Evolutionary conservation across 35 echinoderm and acorn worm genomes (phyloP).

Genomic region (Eucidaris tribuloides): DNA sequence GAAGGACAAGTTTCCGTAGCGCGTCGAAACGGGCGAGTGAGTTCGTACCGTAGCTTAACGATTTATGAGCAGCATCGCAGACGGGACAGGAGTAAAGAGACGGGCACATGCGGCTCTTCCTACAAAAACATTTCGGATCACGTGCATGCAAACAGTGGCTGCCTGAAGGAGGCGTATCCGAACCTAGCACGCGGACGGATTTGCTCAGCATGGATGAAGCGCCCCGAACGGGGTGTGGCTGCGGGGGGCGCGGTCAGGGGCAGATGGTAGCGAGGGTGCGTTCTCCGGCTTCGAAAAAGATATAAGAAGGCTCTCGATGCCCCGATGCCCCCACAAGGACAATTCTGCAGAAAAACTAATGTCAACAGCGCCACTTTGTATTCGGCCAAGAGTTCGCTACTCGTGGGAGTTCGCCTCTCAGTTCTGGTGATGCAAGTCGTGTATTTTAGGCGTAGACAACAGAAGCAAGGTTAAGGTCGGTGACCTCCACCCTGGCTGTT

Average conservation of each 20-base stretch:
- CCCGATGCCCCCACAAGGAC: neutral
- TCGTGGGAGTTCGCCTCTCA: conserved; percentile 24
- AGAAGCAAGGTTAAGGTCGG: conserved; percentile 67
- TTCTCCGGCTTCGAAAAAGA: neutral
- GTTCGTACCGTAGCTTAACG: conserved; percentile 57
- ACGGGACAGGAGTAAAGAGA: neutral
- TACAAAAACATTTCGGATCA: conserved; percentile 38
- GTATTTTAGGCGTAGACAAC: conserved; percentile 49
- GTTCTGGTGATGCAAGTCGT: neutral
- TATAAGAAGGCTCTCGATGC: neutral
- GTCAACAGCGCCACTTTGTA: conserved; percentile 45
- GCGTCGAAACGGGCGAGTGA: conserved; percentile 18
- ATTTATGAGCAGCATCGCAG: conserved; percentile 48
- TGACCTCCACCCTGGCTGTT: conserved; percentile 10
- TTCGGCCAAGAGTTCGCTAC: conserved; percentile 44
- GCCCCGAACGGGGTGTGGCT: too few species aligned
- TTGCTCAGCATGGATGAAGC: neutral
- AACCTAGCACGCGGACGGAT: neutral
- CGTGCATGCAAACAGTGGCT: neutral
- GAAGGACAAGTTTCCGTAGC: neutral
- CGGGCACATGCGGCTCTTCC: conserved; percentile 43
- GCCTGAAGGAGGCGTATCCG: conserved; percentile 10
- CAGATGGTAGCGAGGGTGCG: too few species aligned
- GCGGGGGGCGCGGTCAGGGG: too few species aligned
- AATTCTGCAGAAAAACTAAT: conserved; percentile 22